Percentiles rank a stretch among this genome's conserved stretches.
Conservation (phyloP, 2,113 vertebrate species). For the Campylorhamphus procurvoides region DNA sequence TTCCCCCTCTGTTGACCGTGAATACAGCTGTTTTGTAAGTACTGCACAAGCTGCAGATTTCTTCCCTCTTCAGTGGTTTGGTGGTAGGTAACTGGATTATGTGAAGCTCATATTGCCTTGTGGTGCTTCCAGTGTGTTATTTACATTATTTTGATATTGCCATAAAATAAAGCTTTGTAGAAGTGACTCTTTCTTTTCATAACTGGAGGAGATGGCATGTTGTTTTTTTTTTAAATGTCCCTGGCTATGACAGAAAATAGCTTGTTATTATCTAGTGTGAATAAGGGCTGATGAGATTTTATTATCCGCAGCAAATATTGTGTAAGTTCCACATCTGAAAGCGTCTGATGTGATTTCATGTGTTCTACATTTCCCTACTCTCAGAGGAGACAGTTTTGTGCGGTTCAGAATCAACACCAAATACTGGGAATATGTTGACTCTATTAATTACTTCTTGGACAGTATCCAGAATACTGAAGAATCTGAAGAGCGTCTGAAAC, state of each 20-base stretch:
- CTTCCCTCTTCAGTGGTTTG: background rate
- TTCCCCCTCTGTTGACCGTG: background rate
- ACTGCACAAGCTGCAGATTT: background rate
- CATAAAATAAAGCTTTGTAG: constrained; percentile 17
- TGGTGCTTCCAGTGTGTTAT: background rate
- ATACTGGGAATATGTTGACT: background rate
- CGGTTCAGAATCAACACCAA: background rate
- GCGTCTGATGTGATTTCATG: background rate
- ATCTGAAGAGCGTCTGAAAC: background rate
- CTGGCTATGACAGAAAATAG: constrained; percentile 4
- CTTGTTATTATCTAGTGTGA: constrained; percentile 9
- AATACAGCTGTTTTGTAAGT: background rate
- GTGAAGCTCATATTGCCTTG: background rate
- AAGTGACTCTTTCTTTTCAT: background rate
- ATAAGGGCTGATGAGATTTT: constrained; percentile 44
- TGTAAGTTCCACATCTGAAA: background rate
- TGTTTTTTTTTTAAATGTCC: background rate
- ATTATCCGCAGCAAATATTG: background rate
- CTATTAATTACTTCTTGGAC: constrained; percentile 42
- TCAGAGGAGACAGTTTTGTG: constrained; percentile 15
- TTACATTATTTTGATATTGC: background rate
- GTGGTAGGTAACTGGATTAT: background rate
- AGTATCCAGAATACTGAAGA: background rate
- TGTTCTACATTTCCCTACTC: background rate
- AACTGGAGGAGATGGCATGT: background rate